phyloP scores from a whole-genome alignment of 2,797 vertebrate species.

The Babyrousa celebensis region DNA sequence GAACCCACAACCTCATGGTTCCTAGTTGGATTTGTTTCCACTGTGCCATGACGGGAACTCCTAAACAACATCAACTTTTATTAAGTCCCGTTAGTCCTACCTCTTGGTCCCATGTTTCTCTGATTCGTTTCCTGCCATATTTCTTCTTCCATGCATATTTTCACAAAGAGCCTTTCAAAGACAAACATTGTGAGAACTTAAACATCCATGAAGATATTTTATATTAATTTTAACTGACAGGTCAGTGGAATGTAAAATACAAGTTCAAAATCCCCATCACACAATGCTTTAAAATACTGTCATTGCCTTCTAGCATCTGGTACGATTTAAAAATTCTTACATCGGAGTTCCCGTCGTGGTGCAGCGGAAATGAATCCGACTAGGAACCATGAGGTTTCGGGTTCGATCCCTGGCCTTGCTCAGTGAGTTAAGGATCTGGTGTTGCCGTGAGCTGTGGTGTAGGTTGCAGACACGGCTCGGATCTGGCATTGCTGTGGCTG shows the following conservation, averaged over 20 bases:
- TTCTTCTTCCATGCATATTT: constrained; percentile 19
- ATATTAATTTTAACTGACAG: constrained; percentile 38
- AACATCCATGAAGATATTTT: neutral
- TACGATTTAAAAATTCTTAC: neutral
- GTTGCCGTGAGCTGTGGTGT: no score
- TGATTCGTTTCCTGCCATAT: neutral
- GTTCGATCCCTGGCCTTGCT: no score
- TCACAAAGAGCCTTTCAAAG: neutral
- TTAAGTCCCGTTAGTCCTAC: neutral
- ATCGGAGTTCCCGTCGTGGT: no score
- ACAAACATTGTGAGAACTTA: neutral
- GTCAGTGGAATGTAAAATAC: neutral
- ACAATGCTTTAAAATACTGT: neutral
- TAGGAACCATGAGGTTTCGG: no score
- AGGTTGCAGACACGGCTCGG: no score
- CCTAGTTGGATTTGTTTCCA: no score
- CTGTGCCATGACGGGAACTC: no score
- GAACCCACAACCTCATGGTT: no score
- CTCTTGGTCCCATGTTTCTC: neutral
- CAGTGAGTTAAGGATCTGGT: no score
- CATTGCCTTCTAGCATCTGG: neutral
- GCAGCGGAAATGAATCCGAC: no score
- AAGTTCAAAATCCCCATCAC: neutral
- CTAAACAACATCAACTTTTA: neutral
- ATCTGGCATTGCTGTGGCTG: no score